Conservation (phyloP, 2,113 vertebrate genomes). For the Sminthopsis crassicaudata region DNA sequence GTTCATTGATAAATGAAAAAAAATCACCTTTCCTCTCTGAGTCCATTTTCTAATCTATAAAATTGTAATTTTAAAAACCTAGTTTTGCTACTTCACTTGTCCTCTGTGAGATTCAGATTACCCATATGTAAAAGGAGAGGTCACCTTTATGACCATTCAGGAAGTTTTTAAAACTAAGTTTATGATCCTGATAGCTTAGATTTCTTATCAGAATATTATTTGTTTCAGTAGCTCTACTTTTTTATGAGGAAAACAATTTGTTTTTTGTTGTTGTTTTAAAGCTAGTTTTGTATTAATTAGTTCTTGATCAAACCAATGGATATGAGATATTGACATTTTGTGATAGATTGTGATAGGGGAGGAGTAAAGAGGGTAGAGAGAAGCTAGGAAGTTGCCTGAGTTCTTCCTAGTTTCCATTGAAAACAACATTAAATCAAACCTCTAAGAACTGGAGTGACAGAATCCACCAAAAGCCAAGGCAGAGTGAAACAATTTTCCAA, state of each 20-base stretch:
- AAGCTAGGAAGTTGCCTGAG: too few species aligned
- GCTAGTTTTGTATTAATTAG: not conserved
- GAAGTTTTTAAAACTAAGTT: not conserved
- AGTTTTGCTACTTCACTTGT: not conserved
- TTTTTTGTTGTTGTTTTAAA: not conserved
- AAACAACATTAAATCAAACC: too few species aligned
- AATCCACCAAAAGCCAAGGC: too few species aligned
- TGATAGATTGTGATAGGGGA: not conserved
- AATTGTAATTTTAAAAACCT: too few species aligned
- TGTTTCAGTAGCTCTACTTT: not conserved
- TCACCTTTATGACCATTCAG: not conserved
- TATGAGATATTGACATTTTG: not conserved
- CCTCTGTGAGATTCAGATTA: slow-evolving; percentile 30
- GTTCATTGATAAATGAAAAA: not conserved
- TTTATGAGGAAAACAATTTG: not conserved
- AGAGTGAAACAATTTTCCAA: too few species aligned
- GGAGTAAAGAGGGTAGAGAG: too few species aligned
- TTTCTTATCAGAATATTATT: not conserved
- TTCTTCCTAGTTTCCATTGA: too few species aligned
- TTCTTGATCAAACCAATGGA: not conserved
- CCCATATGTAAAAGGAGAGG: not conserved
- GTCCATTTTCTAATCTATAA: too few species aligned
- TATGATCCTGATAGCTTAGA: not conserved
- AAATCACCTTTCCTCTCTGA: not conserved
- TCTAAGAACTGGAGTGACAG: too few species aligned